phyloP scores from a whole-genome alignment of 1,140 invertebrate genomes.

The Conus betulinus region DNA sequence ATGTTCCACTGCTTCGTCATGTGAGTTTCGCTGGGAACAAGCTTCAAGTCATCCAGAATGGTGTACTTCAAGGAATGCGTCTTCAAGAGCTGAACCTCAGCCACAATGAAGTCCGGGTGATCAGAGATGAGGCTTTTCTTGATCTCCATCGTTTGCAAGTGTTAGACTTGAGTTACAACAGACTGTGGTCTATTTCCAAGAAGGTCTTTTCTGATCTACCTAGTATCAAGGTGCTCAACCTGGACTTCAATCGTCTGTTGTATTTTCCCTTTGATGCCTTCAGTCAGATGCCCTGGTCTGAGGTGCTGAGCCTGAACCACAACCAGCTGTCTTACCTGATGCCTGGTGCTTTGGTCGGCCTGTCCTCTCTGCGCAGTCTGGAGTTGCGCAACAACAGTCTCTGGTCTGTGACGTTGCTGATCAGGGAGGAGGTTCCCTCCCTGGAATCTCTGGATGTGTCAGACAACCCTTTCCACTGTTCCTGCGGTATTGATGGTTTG shows the following conservation, averaged over 20 bases:
- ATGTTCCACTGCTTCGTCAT: background rate
- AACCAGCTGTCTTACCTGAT: slow-evolving; percentile 51
- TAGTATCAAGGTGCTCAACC: slow-evolving; percentile 47
- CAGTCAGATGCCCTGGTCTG: slow-evolving; percentile 31
- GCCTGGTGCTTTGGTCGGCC: slow-evolving; percentile 31
- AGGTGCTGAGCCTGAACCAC: slow-evolving; percentile 43
- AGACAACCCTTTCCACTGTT: slow-evolving; percentile 67
- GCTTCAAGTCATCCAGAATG: background rate
- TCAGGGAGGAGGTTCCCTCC: slow-evolving; percentile 29
- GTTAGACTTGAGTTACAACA: slow-evolving; percentile 59
- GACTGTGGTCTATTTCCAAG: slow-evolving; percentile 43
- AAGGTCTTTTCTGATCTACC: slow-evolving; percentile 44
- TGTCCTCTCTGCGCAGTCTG: slow-evolving; percentile 43
- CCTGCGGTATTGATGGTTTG: slow-evolving; percentile 54
- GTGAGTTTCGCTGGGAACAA: slow-evolving; percentile 15
- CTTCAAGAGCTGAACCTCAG: slow-evolving; percentile 53
- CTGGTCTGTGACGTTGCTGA: slow-evolving; percentile 33
- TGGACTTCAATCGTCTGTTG: slow-evolving; percentile 50
- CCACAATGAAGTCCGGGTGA: slow-evolving; percentile 49
- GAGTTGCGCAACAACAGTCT: slow-evolving; percentile 52
- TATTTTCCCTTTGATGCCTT: slow-evolving; percentile 44
- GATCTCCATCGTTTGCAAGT: slow-evolving; percentile 44
- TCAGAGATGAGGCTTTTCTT: slow-evolving; percentile 46
- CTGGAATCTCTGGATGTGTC: slow-evolving; percentile 52
- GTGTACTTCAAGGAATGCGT: slow-evolving; percentile 25